These are phyloP conservation scores for Pristionchus exspectatus DNA, from an alignment of 2,888 invertebrate species.

Conservation along the genomic window DNA sequence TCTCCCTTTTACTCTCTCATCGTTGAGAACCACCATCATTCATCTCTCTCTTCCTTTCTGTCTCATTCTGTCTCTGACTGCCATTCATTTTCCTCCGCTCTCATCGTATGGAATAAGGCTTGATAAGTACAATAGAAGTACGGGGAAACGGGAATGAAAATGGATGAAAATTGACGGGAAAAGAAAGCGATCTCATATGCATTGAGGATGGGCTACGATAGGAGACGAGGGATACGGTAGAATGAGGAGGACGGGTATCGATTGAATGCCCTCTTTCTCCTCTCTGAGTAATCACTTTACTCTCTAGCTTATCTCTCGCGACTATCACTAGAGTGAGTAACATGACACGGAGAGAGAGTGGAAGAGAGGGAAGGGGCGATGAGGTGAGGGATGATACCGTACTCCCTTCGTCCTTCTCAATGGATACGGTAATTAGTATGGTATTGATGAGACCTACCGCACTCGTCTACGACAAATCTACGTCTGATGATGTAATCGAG, in stretches of 20 bases:
- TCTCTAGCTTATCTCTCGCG: conserved; percentile 26
- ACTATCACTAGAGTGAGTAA: conserved; percentile 38
- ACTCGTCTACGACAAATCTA: background rate
- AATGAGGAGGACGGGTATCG: background rate
- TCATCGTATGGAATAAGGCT: conserved; percentile 22
- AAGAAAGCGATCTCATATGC: background rate
- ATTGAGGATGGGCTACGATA: background rate
- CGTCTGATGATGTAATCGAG: background rate
- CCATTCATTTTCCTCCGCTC: conserved; percentile 1
- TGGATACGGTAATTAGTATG: background rate
- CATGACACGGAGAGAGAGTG: background rate
- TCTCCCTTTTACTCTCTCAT: conserved; percentile 8
- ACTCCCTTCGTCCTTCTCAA: background rate
- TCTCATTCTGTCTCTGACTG: background rate
- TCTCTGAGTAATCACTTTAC: conserved; percentile 17
- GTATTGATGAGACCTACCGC: background rate
- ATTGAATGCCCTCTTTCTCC: conserved; percentile 3
- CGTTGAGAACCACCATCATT: background rate
- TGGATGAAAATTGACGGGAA: conserved; percentile 27
- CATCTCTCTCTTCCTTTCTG: background rate
- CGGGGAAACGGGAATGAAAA: conserved; percentile 19
- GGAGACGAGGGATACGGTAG: background rate
- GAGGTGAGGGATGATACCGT: background rate
- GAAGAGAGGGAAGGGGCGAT: background rate
- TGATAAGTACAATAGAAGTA: conserved; percentile 42